Evolutionary conservation across 92 coral and sea anemone genomes (phyloP), one percentile per base, ranked within the genome.

Genomic region (Zoanthus solanderi): DNA sequence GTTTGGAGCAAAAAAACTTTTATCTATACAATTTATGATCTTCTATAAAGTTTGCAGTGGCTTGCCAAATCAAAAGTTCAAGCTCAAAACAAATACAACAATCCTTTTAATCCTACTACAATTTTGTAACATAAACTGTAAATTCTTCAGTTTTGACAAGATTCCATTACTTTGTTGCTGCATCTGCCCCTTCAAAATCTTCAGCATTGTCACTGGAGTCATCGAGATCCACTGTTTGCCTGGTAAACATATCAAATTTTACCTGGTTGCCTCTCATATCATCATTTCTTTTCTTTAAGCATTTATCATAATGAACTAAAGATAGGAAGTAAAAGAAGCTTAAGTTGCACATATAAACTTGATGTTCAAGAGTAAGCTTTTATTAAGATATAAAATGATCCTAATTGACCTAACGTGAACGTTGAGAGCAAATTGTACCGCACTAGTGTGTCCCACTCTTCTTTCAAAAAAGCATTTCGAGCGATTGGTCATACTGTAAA

Each of bases 121-220:
- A 47, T 47, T 47, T 3, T 47, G 52, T 47, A 47, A 7, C 52
- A 47, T 47, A 47, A 47, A 47, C 52, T 47, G 52, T 47, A 47
- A 47, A 47, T 47, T 47, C 52, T 47, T 47, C 52, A 47, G 7
- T 47, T 47, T 47, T 7, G 52, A 60, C 18, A 60, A 60, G 67
- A 60, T 60, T 60, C 67, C 67, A 60, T 60, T 60, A 60, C 67
- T 60, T 60, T 60, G 67, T 23, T 60, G 67, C 23, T 60, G 67
- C 67, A 60, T 60, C 67, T 60, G 67, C 67, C 67, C 67, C 67
- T 60, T 60, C 67, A 60, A 60, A 60, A 60, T 60, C 67, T 60
- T 60, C 67, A 60, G 67, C 67, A 60, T 60, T 60, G 67, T 60
- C 67, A 60, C 16, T 60, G 23, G 67, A 60, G 67, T 60, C 67